phyloP scores from a whole-genome alignment of 37 sponge, comb jelly and placozoan genomes.

The Dysidea cf. avara region DNA sequence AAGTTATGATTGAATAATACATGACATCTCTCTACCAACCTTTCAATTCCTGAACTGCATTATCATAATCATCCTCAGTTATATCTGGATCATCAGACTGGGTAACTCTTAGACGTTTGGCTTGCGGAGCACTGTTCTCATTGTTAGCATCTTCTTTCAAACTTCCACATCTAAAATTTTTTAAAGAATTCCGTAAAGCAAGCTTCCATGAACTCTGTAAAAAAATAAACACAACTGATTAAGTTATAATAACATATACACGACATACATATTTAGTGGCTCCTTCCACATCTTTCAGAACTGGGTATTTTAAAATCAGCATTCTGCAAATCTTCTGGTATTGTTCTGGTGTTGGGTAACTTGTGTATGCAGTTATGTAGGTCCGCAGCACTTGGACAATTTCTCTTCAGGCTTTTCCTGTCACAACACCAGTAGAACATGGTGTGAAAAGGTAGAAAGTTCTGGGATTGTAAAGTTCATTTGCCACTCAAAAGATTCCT shows the following conservation, averaged over 20 bases:
- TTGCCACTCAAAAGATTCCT: not conserved
- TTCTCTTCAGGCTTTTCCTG: not conserved
- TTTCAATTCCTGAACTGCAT: no score
- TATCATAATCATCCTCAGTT: no score
- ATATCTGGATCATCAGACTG: no score
- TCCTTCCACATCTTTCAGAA: not conserved
- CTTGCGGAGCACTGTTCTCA: no score
- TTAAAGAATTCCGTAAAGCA: constrained; percentile 8
- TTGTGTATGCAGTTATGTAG: not conserved
- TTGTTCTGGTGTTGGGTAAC: not conserved
- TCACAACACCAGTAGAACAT: not conserved
- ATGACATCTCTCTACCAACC: no score
- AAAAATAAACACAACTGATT: no score
- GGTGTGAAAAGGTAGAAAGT: not conserved
- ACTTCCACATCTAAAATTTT: constrained; percentile 12
- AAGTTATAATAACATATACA: no score
- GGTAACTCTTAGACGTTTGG: no score
- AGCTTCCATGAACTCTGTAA: constrained; percentile 21
- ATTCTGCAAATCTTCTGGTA: not conserved
- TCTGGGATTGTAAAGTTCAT: constrained; percentile 1
- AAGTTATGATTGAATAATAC: no score
- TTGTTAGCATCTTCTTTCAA: no score
- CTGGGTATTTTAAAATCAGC: not conserved
- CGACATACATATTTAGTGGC: no score
- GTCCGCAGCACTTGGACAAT: constrained; percentile 12